Conservation (phyloP, 2,888 invertebrate genomes). For the Lysandra coridon region DNA sequence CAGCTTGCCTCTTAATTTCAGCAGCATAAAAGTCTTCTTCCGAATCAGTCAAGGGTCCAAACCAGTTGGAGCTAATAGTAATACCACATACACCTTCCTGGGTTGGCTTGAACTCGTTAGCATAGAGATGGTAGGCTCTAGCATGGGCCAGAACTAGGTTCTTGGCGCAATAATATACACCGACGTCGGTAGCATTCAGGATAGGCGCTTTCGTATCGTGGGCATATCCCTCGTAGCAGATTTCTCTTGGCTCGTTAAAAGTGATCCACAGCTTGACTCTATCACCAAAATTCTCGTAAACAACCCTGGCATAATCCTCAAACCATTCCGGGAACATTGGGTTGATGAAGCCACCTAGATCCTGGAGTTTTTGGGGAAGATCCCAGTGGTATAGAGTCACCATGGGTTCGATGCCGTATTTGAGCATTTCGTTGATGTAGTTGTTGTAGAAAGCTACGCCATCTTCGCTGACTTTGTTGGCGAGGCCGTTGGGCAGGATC, state of each 20-base stretch:
- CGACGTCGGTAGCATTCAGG: constrained; percentile 60
- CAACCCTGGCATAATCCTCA: constrained; percentile 66
- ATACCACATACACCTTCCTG: constrained; percentile 52
- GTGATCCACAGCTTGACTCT: constrained; percentile 82
- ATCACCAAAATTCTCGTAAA: constrained; percentile 67
- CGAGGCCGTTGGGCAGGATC: constrained; percentile 60
- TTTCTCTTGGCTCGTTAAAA: constrained; percentile 79
- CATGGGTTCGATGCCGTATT: constrained; percentile 61
- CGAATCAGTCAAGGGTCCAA: constrained; percentile 45
- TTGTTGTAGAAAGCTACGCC: constrained; percentile 78
- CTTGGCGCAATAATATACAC: constrained; percentile 77
- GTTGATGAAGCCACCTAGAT: constrained; percentile 64
- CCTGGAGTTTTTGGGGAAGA: constrained; percentile 59
- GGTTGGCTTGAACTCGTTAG: constrained; percentile 56
- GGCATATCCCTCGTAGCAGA: constrained; percentile 73
- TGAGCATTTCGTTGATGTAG: constrained; percentile 72
- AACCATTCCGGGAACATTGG: constrained; percentile 64
- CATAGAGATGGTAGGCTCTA: constrained; percentile 68
- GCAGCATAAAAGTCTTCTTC: constrained; percentile 55
- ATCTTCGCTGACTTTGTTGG: constrained; percentile 60
- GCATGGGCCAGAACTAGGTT: constrained; percentile 82
- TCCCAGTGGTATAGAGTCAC: constrained; percentile 63
- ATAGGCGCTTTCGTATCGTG: constrained; percentile 55
- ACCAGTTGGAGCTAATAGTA: constrained; percentile 33
- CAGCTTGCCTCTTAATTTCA: constrained; percentile 44